Percentiles rank a stretch among this genome's conserved stretches.
These are phyloP conservation scores for Gonatopus flavifemur DNA, from an alignment of 1,140 invertebrate species.

Conservation along the genomic window DNA sequence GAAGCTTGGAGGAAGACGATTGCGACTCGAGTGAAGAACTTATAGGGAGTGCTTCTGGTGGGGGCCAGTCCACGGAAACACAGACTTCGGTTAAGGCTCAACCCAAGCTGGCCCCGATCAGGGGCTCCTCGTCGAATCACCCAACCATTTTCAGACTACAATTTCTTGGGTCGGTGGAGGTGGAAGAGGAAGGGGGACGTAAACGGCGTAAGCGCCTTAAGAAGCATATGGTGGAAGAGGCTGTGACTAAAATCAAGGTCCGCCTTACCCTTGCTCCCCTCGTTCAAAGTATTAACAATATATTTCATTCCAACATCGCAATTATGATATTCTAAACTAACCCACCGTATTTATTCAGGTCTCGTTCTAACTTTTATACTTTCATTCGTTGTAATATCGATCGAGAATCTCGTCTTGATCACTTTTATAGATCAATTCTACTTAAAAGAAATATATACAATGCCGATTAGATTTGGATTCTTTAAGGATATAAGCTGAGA, in stretches of 20 bases:
- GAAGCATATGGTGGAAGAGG: conserved; percentile 94
- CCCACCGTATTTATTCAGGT: too few species aligned
- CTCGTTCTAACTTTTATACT: too few species aligned
- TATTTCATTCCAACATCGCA: too few species aligned
- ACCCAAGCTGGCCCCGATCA: conserved; percentile 53
- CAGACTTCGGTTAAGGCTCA: conserved; percentile 47
- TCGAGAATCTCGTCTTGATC: conserved; percentile 4
- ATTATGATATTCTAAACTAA: too few species aligned
- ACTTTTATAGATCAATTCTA: background rate
- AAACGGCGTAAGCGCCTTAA: conserved; percentile 75
- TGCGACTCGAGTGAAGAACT: conserved; percentile 58
- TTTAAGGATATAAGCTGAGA: too few species aligned
- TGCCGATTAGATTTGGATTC: too few species aligned
- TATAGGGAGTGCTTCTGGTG: conserved; percentile 53
- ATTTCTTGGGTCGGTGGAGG: conserved; percentile 82
- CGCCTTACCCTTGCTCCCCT: conserved; percentile 35
- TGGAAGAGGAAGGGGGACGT: conserved; percentile 75
- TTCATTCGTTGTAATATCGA: conserved; percentile 6
- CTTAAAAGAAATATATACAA: too few species aligned
- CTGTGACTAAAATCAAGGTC: conserved; percentile 96
- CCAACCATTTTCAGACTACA: conserved; percentile 76
- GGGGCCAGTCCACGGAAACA: conserved; percentile 48
- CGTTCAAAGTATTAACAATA: conserved; percentile 11
- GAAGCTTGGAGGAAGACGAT: conserved; percentile 55
- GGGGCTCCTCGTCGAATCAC: conserved; percentile 46